Base-by-base conservation (phyloP, 2,888 invertebrate species). In the Odontothrips loti region DNA sequence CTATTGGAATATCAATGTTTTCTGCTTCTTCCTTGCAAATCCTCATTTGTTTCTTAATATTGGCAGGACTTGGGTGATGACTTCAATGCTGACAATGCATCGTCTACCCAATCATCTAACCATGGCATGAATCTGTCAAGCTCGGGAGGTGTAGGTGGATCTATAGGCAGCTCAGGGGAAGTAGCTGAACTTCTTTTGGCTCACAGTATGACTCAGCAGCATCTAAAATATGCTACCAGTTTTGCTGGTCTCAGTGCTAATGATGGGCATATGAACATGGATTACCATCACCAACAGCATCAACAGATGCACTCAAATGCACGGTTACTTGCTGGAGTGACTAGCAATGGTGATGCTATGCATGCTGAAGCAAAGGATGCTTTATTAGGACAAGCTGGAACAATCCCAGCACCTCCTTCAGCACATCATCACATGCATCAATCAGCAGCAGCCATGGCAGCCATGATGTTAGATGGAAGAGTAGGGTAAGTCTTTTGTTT, bases 401-500 rank as follows among this genome's bases (percentile, higher is more conserved):
- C 80, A 1, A 47, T 58, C 10, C 27, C 80, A 8, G n/a, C 51
- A 12, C 48, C 75, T 8, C 20, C 47, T n/a, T n/a, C 81, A 29
- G n/a, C 78, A 47, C 82, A 82, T 58, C 82, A 83, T 58, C 82
- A 83, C 47, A 83, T 81, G 63, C 80, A 88, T 4, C 88, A 88
- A 20, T 88, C 88, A 23, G 88, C 88, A 12, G 88, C 81, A 6
- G 81, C 79, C 11, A 47, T 88, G 15, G 88, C 89, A 9, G 89
- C 89, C 27, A 89, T 89, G 88, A 88, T 89, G 89, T 84, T 89
- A 47, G 89, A 89, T 86, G 83, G 79, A 82, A 43, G 51, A 79
- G 47, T 79, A n/a, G 47, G 48, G 47, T 79, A 34, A 23, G 79
- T 48, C 15, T 68, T 68, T n/a, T 68, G 80, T 47, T 47, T 47